phyloP scores from a whole-genome alignment of 2,797 vertebrate species.

The Peromyscus melanophrys region DNA sequence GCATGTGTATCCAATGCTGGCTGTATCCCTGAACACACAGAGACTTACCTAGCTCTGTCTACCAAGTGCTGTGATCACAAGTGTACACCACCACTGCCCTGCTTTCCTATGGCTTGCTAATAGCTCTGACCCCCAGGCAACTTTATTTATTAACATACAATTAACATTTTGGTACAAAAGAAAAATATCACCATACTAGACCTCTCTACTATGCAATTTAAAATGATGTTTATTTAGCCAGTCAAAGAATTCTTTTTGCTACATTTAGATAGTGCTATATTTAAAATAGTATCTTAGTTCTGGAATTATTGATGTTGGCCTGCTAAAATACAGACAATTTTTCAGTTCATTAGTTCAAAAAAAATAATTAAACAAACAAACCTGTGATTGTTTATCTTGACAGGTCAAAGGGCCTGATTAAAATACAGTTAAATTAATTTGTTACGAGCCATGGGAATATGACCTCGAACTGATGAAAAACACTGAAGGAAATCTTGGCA shows the following conservation, averaged over 20 bases:
- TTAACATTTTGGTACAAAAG: too few species aligned
- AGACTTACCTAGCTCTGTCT: too few species aligned
- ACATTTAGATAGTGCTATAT: background rate
- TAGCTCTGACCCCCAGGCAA: too few species aligned
- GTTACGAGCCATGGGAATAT: background rate
- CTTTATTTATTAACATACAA: too few species aligned
- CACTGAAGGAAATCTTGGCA: accelerated
- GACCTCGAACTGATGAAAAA: too few species aligned
- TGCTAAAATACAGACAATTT: background rate
- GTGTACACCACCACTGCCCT: too few species aligned
- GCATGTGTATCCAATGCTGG: too few species aligned
- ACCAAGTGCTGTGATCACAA: too few species aligned
- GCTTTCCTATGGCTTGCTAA: too few species aligned
- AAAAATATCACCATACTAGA: too few species aligned
- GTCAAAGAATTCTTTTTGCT: background rate
- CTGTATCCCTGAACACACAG: too few species aligned
- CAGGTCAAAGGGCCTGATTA: background rate
- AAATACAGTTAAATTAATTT: background rate
- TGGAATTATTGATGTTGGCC: background rate
- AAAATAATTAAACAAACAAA: background rate
- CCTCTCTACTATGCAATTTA: background rate
- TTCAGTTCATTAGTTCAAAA: background rate
- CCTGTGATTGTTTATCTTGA: too few species aligned
- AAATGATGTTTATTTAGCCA: constrained; percentile 26
- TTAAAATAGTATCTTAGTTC: background rate